Evolutionary conservation across 2,113 vertebrate genomes (phyloP).

Genomic region (Stictonetta naevosa): DNA sequence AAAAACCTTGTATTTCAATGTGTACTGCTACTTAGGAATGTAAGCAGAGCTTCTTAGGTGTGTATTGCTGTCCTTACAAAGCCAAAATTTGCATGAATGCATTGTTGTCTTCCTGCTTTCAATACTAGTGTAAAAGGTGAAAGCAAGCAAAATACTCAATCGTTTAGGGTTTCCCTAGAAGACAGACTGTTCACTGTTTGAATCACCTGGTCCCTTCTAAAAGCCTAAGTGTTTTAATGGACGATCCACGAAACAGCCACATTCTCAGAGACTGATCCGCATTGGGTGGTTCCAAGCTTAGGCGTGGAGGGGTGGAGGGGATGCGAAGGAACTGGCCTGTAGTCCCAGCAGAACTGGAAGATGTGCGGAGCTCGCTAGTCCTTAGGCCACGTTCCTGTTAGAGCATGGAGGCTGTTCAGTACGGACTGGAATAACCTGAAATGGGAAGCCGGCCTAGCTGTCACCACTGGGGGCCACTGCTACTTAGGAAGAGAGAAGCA

Average conservation of each 20-base stretch:
- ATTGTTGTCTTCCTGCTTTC: not conserved
- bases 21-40: not conserved
- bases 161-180: not conserved
- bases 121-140: not conserved
- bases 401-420: not conserved
- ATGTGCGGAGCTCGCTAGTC: not conserved
- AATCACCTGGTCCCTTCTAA: not conserved
- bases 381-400: not conserved
- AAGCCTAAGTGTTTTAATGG: not conserved
- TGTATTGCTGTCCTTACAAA: not conserved
- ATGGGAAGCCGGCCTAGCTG: not conserved
- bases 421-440: not conserved
- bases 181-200: not conserved
- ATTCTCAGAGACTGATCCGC: not conserved
- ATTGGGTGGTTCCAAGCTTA: not conserved
- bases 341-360: not conserved
- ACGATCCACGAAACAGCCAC: not conserved
- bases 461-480: constrained; percentile 67
- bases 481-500: constrained; percentile 44
- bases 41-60: not conserved
- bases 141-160: not conserved
- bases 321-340: not conserved
- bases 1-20: not conserved
- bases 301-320: not conserved
- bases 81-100: not conserved